These are phyloP conservation scores for Neria commutata DNA, from an alignment of 2,888 invertebrate genomes.

Conservation along the genomic window DNA sequence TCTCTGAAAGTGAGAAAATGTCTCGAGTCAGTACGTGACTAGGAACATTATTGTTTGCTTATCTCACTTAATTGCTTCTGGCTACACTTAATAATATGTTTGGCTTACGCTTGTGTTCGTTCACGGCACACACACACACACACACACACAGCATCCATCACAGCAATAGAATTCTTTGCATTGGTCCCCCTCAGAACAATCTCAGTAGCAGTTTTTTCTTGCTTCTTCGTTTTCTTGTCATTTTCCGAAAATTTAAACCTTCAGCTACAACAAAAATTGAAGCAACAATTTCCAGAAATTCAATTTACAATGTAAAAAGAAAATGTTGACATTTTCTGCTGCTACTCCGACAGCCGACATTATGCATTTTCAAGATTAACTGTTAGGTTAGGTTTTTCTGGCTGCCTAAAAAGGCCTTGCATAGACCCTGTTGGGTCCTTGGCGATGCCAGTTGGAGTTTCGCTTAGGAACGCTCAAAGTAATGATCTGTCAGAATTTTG, in stretches of 20 bases:
- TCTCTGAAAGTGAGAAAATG: conserved; percentile 41
- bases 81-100: conserved; percentile 57
- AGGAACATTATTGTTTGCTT: conserved; percentile 57
- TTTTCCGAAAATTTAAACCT: neutral
- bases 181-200: neutral
- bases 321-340: too few relatives aligned
- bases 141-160: neutral
- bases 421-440: too few relatives aligned
- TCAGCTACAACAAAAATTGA: conserved; percentile 31
- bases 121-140: conserved; percentile 5
- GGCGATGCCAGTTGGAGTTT: too few relatives aligned
- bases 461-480: too few relatives aligned
- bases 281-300: too few relatives aligned
- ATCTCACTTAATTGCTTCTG: conserved; percentile 58
- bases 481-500: too few relatives aligned
- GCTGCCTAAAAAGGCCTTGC: too few relatives aligned
- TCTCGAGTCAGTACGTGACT: conserved; percentile 51
- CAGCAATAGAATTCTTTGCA: conserved; percentile 12
- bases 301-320: too few relatives aligned
- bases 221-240: conserved; percentile 11
- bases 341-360: too few relatives aligned
- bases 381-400: too few relatives aligned
- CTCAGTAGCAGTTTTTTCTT: conserved; percentile 15
- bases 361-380: too few relatives aligned
- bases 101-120: conserved; percentile 12